Percentiles rank a stretch among this genome's conserved stretches.
Evolutionary conservation across 2,888 invertebrate genomes (phyloP).

Genomic region (Synergus itoensis): DNA sequence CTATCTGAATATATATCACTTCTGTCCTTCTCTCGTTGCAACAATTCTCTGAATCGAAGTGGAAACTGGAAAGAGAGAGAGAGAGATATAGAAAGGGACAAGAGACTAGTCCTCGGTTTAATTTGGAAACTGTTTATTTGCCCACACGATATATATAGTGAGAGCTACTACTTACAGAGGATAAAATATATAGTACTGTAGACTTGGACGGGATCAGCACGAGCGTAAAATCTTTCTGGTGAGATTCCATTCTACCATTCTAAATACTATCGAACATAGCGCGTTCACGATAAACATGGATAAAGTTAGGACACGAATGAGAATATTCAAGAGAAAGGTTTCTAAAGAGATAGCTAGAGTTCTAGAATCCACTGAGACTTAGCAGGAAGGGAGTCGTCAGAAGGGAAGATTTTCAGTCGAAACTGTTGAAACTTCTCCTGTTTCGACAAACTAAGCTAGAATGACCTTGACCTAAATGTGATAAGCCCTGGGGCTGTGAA

Average conservation of each 20-base stretch:
- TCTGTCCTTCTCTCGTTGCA: constrained; percentile 15
- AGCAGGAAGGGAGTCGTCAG: not conserved
- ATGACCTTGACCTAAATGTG: not conserved
- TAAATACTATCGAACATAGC: not conserved
- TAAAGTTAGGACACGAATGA: not conserved
- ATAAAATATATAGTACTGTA: constrained; percentile 19
- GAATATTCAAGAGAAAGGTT: not conserved
- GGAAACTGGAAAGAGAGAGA: constrained; percentile 20
- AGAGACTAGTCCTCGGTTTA: constrained; percentile 29
- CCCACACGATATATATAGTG: constrained; percentile 26
- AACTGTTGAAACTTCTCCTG: not conserved
- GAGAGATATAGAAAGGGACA: not conserved
- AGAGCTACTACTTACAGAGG: not conserved
- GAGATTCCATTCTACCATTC: constrained; percentile 8
- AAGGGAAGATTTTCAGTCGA: not conserved
- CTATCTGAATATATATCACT: constrained; percentile 14
- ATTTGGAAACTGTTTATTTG: constrained; percentile 39
- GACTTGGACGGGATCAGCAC: constrained; percentile 20
- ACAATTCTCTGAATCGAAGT: constrained; percentile 35
- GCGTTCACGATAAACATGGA: not conserved
- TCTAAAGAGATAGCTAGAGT: not conserved
- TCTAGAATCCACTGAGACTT: not conserved
- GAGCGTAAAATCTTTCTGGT: constrained; percentile 19
- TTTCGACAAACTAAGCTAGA: not conserved
- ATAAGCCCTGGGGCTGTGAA: not conserved